These are phyloP conservation scores for Syngnathus acus DNA, from an alignment of 2,797 vertebrate genomes.

Conservation along the genomic window DNA sequence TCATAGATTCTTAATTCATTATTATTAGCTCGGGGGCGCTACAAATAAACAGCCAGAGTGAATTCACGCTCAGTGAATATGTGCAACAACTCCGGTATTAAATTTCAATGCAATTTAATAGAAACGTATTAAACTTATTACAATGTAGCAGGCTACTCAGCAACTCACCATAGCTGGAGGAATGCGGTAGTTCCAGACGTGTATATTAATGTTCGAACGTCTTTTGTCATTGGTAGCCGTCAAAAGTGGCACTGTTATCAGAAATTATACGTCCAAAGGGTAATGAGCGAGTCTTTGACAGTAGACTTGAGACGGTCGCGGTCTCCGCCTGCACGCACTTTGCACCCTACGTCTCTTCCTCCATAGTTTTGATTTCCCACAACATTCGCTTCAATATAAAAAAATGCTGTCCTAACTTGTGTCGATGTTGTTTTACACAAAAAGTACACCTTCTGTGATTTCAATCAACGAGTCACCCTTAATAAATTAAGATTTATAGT, in stretches of 20 bases:
- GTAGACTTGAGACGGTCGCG: not conserved
- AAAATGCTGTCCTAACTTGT: no score
- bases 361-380: not conserved
- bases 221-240: no score
- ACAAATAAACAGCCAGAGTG: not conserved
- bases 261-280: constrained; percentile 1
- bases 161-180: constrained; percentile 2
- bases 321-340: not conserved
- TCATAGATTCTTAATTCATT: no score
- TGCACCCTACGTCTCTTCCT: not conserved
- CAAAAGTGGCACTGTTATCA: not conserved
- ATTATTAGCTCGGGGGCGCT: not conserved
- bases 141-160: not conserved
- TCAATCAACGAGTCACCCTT: no score
- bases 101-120: no score
- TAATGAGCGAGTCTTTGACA: not conserved
- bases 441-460: not conserved
- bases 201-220: not conserved
- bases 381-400: no score
- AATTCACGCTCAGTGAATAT: not conserved
- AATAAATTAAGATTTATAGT: no score
- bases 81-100: not conserved
- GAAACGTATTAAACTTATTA: not conserved
- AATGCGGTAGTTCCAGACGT: not conserved
- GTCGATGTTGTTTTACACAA: not conserved